phyloP scores from a whole-genome alignment of 37 sponge, comb jelly and placozoan genomes.

The Cliona cf. orientalis region DNA sequence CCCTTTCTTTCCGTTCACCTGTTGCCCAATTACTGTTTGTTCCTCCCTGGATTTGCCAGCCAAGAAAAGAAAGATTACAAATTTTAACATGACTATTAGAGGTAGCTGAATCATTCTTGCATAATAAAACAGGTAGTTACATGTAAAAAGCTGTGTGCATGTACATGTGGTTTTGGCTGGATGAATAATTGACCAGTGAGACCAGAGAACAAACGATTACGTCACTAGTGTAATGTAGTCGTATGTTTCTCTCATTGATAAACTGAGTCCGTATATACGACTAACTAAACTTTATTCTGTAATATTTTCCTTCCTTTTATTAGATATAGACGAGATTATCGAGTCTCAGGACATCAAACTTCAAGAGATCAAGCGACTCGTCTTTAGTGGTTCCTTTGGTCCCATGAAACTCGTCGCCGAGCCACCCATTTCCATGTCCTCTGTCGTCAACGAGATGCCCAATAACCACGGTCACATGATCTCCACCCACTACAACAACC shows the following conservation, averaged over 20 bases:
- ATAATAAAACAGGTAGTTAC: too few species aligned
- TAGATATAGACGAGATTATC: constrained; percentile 49
- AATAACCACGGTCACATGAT: constrained; percentile 16
- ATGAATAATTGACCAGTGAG: too few species aligned
- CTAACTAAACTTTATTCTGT: background rate
- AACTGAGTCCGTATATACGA: background rate
- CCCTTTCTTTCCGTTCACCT: too few species aligned
- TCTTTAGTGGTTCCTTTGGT: background rate
- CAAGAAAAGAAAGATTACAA: too few species aligned
- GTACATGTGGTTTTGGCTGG: too few species aligned
- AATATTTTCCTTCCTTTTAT: background rate
- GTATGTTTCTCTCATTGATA: background rate
- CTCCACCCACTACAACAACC: constrained; percentile 56
- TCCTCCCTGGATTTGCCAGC: too few species aligned
- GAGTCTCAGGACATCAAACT: constrained; percentile 51
- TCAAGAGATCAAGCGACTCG: constrained; percentile 31
- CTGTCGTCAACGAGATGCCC: constrained; percentile 14
- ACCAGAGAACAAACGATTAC: too few species aligned
- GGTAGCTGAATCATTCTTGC: too few species aligned
- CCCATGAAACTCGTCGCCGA: constrained; percentile 30
- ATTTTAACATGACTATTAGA: too few species aligned
- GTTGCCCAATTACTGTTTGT: too few species aligned
- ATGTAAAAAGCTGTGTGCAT: too few species aligned
- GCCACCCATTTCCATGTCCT: constrained; percentile 19
- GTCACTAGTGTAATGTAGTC: too few species aligned